Evolutionary conservation across 2,888 invertebrate species (phyloP).

Genomic region (Tachina fera): DNA sequence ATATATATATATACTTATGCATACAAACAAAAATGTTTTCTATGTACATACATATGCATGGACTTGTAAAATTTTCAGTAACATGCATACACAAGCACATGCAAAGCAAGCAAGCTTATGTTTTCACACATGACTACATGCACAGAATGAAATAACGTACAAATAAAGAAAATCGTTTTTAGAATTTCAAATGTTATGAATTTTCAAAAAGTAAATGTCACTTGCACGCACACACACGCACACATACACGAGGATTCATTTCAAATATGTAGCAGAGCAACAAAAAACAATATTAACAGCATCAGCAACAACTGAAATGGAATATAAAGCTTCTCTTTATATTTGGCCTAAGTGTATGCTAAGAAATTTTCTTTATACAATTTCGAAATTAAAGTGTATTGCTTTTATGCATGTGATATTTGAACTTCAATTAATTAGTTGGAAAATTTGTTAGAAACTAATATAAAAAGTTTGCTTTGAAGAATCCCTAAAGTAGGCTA

Average conservation of each 20-base stretch:
- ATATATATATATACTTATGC: constrained; percentile 8
- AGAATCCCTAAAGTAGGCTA: constrained; percentile 38
- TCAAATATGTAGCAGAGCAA: constrained; percentile 26
- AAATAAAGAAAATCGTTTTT: constrained; percentile 71
- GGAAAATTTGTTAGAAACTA: constrained; percentile 38
- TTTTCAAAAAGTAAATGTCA: constrained; percentile 71
- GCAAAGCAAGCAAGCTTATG: constrained; percentile 55
- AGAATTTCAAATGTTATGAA: constrained; percentile 72
- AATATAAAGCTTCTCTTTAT: constrained; percentile 39
- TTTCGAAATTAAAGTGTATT: constrained; percentile 47
- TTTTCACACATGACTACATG: constrained; percentile 72
- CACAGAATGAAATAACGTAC: constrained; percentile 53
- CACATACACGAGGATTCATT: not conserved
- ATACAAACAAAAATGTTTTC: constrained; percentile 11
- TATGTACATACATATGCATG: constrained; percentile 10
- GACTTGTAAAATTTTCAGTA: constrained; percentile 50
- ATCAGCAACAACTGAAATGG: constrained; percentile 33
- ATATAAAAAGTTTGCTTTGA: constrained; percentile 5
- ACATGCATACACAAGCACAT: not conserved
- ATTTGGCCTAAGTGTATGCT: constrained; percentile 53
- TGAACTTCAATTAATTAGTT: constrained; percentile 65
- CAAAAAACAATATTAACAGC: constrained; percentile 15
- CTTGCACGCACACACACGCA: constrained; percentile 58
- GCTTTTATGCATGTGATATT: constrained; percentile 28
- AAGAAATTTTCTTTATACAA: constrained; percentile 5